These are phyloP conservation scores for Amblyjoppa fuscipennis DNA, from an alignment of 2,888 invertebrate species.

Conservation along the genomic window DNA sequence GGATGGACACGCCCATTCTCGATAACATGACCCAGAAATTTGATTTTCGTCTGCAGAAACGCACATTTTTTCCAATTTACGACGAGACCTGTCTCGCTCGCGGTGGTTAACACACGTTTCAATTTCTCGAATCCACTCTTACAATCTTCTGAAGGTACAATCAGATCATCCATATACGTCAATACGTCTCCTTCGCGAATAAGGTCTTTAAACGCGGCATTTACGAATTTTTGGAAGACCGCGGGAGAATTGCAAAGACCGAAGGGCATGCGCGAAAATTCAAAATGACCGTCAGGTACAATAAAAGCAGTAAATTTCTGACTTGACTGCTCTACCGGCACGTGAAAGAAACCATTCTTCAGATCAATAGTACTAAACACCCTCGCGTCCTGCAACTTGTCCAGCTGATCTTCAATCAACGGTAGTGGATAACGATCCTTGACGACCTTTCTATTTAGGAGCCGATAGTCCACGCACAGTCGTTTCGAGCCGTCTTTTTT, in stretches of 20 bases:
- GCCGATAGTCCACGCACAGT: conserved; percentile 82
- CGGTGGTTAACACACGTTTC: conserved; percentile 25
- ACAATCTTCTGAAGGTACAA: conserved; percentile 35
- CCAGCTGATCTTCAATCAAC: conserved; percentile 75
- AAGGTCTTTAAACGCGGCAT: conserved; percentile 63
- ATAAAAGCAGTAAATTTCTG: conserved; percentile 72
- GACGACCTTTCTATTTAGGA: conserved; percentile 78
- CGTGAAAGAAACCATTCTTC: conserved; percentile 72
- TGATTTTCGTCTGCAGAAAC: conserved; percentile 40
- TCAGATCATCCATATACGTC: conserved; percentile 57
- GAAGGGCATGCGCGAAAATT: conserved; percentile 71
- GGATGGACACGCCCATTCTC: conserved; percentile 20
- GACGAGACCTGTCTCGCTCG: conserved; percentile 38
- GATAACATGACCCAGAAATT: conserved; percentile 41
- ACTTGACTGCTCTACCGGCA: conserved; percentile 67
- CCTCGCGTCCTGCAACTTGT: conserved; percentile 68
- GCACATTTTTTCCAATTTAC: conserved; percentile 53
- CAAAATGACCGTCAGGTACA: conserved; percentile 70
- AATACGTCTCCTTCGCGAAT: conserved; percentile 39
- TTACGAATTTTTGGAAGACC: conserved; percentile 64
- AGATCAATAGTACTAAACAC: conserved; percentile 67
- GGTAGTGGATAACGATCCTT: conserved; percentile 70
- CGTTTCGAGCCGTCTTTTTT: conserved; percentile 74
- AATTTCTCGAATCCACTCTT: conserved; percentile 37
- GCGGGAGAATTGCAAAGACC: conserved; percentile 72